phyloP scores from a whole-genome alignment of 2,888 invertebrate species.

The Nyleta sp. region DNA sequence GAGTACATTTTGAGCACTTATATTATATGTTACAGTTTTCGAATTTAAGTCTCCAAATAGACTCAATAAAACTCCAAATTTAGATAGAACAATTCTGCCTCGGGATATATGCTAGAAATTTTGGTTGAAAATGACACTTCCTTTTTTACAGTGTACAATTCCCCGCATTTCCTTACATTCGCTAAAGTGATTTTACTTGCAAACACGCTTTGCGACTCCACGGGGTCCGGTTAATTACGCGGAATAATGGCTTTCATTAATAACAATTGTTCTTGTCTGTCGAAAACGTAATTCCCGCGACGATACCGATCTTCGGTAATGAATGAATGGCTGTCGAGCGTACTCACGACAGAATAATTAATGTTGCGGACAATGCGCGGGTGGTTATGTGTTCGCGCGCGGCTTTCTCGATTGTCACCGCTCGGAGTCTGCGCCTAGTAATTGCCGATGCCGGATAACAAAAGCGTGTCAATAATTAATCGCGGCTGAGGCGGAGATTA shows the following conservation, averaged over 20 bases:
- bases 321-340: slow-evolving; percentile 41
- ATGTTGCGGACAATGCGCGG: slow-evolving; percentile 45
- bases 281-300: slow-evolving; percentile 33
- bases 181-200: not conserved
- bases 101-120: no score
- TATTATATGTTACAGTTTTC: no score
- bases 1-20: no score
- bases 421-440: slow-evolving; percentile 38
- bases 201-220: not conserved
- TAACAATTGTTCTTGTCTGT: slow-evolving; percentile 42
- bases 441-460: slow-evolving; percentile 75
- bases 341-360: slow-evolving; percentile 59
- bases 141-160: no score
- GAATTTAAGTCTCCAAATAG: no score
- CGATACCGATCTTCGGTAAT: slow-evolving; percentile 39
- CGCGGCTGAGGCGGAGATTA: slow-evolving; percentile 73
- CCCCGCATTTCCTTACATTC: not conserved
- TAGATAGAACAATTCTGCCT: no score
- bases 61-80: no score
- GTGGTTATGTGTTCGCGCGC: slow-evolving; percentile 41
- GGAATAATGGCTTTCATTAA: slow-evolving; percentile 36
- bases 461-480: slow-evolving; percentile 81
- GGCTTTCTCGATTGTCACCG: slow-evolving; percentile 52
- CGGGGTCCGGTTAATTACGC: slow-evolving; percentile 7
- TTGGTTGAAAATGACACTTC: no score